A percentile compares a stretch with the other conserved stretches of the same genome.
Conservation (phyloP, 2,113 vertebrate genomes). For the Falco punctatus region DNA sequence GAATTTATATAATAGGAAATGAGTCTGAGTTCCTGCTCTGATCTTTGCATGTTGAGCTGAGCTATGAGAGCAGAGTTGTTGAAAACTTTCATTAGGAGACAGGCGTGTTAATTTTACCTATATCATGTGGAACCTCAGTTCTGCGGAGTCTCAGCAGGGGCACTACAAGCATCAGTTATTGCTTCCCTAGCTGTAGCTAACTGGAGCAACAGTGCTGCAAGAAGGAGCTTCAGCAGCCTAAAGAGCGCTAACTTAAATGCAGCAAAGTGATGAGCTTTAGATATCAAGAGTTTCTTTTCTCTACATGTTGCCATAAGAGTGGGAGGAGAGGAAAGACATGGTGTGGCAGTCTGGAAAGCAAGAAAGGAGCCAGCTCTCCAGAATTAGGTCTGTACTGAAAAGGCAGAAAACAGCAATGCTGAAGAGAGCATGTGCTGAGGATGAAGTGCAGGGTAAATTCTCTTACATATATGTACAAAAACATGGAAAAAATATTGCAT, state of each 20-base stretch:
- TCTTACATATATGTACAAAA: not conserved
- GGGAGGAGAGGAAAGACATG: not conserved
- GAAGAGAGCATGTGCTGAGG: not conserved
- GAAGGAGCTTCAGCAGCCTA: not conserved
- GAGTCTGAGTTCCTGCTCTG: not conserved
- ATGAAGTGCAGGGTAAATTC: not conserved
- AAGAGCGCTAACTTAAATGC: not conserved
- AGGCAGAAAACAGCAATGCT: rapidly evolving
- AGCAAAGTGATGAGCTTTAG: not conserved
- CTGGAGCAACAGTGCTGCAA: not conserved
- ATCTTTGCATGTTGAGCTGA: not conserved
- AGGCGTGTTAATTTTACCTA: not conserved
- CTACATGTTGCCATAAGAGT: not conserved
- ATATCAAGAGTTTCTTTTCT: not conserved
- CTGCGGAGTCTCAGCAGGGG: not conserved
- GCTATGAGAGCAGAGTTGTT: not conserved
- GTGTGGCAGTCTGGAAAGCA: not conserved
- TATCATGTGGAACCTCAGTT: not conserved
- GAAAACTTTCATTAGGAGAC: not conserved
- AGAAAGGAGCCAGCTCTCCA: not conserved
- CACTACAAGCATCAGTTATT: not conserved
- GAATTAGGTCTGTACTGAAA: not conserved
- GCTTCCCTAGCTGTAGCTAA: not conserved
- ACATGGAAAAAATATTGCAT: not conserved
- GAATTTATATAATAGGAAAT: not conserved